phyloP scores from a whole-genome alignment of 2,113 vertebrate genomes.

The Megaleporinus macrocephalus region DNA sequence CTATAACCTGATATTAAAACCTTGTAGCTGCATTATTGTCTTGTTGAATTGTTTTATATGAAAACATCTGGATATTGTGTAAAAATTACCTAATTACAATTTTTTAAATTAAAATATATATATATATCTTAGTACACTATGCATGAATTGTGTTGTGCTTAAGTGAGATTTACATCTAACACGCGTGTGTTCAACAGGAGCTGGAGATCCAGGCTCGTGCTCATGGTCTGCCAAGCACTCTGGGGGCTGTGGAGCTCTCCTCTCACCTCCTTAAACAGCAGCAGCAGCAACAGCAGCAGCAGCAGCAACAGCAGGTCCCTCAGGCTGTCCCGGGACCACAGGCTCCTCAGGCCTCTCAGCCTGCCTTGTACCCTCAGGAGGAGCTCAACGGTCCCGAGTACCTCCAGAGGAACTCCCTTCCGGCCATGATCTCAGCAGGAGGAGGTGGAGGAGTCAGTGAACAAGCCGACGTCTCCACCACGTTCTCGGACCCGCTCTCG shows the following conservation, averaged over 20 bases:
- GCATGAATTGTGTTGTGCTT: no score
- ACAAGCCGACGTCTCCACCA: conserved; percentile 75
- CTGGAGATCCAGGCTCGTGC: conserved; percentile 94
- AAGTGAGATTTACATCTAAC: not conserved
- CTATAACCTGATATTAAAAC: no score
- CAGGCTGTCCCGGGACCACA: conserved; percentile 64
- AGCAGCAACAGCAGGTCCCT: conserved; percentile 70
- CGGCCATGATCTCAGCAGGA: conserved; percentile 51
- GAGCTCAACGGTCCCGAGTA: conserved; percentile 82
- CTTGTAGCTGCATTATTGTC: no score
- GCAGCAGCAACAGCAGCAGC: conserved; percentile 70
- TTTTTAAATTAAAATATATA: no score
- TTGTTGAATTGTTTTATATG: no score
- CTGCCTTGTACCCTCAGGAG: conserved; percentile 80
- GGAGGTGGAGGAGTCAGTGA: conserved; percentile 62
- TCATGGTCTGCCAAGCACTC: conserved; percentile 85
- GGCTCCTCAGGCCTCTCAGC: conserved; percentile 72
- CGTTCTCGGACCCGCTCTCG: conserved; percentile 94
- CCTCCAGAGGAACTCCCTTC: conserved; percentile 74
- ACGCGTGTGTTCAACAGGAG: conserved; percentile 78
- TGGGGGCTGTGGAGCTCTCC: conserved; percentile 79
- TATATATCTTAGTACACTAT: no score
- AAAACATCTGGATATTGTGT: no score
- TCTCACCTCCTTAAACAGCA: conserved; percentile 85
- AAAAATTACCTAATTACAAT: no score